phyloP scores from a whole-genome alignment of 2,888 invertebrate species.

The Sinopyrophorus schimmeli region DNA sequence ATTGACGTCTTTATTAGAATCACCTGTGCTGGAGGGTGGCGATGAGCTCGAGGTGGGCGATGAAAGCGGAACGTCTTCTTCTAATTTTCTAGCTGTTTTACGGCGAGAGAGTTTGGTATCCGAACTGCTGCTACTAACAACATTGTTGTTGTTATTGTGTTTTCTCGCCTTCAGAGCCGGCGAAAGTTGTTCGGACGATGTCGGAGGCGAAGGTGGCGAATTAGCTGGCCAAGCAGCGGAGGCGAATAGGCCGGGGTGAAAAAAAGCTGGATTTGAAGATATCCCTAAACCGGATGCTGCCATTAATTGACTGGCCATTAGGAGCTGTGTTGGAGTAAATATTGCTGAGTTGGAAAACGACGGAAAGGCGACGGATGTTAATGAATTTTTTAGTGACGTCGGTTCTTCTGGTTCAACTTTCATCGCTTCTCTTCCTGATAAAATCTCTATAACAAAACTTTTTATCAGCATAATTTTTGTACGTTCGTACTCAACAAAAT shows the following conservation, averaged over 20 bases:
- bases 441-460: constrained; percentile 47
- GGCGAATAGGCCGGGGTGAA: constrained; percentile 65
- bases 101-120: constrained; percentile 50
- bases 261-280: constrained; percentile 63
- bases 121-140: constrained; percentile 56
- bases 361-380: constrained; percentile 61
- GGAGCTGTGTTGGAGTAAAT: constrained; percentile 57
- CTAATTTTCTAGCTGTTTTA: constrained; percentile 43
- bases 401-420: constrained; percentile 61
- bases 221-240: constrained; percentile 56
- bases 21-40: constrained; percentile 50
- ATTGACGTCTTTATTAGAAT: constrained; percentile 43
- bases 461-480: too few relatives aligned
- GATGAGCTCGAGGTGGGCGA: constrained; percentile 62
- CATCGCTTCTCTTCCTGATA: constrained; percentile 48
- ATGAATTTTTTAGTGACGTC: constrained; percentile 61
- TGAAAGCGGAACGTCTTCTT: constrained; percentile 57
- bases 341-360: constrained; percentile 54
- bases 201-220: constrained; percentile 60
- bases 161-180: constrained; percentile 51
- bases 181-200: constrained; percentile 54
- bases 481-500: too few relatives aligned
- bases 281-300: constrained; percentile 62
- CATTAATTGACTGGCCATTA: constrained; percentile 59
- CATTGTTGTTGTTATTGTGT: constrained; percentile 53